Conservation (phyloP, 1,140 invertebrate species). For the Leptinotarsa defecta region DNA sequence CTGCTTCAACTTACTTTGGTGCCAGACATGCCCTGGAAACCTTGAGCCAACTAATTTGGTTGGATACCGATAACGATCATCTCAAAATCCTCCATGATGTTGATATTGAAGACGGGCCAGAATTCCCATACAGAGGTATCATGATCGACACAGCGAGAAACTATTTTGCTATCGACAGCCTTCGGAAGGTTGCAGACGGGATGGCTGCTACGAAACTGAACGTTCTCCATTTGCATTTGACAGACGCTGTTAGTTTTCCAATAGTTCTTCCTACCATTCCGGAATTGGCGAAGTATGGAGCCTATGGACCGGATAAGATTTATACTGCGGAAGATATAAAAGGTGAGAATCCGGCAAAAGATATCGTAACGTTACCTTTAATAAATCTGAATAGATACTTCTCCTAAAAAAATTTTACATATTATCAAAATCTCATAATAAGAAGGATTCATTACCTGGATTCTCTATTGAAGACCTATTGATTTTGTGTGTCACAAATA, state of each 20-base stretch:
- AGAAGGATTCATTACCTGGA: no score
- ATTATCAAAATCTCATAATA: no score
- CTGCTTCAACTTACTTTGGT: conserved; percentile 72
- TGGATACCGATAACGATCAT: conserved; percentile 62
- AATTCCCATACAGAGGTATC: conserved; percentile 69
- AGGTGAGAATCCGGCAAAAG: conserved; percentile 37
- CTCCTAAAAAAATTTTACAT: no score
- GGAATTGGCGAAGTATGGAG: conserved; percentile 71
- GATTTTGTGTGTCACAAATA: no score
- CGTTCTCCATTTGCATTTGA: conserved; percentile 83
- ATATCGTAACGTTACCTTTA: background rate
- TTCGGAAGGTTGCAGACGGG: conserved; percentile 74
- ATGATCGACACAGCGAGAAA: conserved; percentile 79
- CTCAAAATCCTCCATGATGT: conserved; percentile 61
- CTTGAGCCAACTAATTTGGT: conserved; percentile 76
- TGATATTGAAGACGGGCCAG: conserved; percentile 62
- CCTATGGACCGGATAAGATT: conserved; percentile 69
- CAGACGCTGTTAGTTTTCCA: conserved; percentile 82
- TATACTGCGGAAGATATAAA: conserved; percentile 71
- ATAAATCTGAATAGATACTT: no score
- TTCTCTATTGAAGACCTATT: no score
- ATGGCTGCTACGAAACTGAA: conserved; percentile 81
- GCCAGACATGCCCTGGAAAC: conserved; percentile 78
- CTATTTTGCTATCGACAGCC: conserved; percentile 68
- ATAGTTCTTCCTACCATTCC: conserved; percentile 69